Conservation (phyloP, 2,797 vertebrate species). For the Centroberyx gerrardi region DNA sequence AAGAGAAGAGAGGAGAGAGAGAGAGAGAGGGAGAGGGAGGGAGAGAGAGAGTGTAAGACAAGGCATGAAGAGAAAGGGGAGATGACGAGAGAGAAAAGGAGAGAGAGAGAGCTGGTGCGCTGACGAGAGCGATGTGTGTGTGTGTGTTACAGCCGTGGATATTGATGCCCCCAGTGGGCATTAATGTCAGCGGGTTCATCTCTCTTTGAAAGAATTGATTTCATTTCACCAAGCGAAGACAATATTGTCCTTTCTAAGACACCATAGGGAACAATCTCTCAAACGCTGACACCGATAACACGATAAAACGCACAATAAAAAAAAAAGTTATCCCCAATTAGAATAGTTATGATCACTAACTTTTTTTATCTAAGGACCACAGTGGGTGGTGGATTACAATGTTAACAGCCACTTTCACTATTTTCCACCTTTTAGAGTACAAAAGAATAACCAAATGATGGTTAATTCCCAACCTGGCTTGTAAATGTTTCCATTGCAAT, state of each 20-base stretch:
- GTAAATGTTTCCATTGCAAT: constrained; percentile 10
- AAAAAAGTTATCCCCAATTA: constrained; percentile 27
- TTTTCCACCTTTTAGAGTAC: too few relatives aligned
- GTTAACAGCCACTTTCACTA: not conserved
- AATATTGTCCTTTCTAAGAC: constrained; percentile 28
- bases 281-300: constrained; percentile 28
- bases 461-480: not conserved
- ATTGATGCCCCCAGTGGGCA: constrained; percentile 55
- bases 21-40: constrained; percentile 18
- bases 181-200: constrained; percentile 54
- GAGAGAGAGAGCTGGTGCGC: not conserved
- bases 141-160: constrained; percentile 51
- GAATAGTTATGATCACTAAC: not conserved
- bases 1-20: constrained; percentile 53
- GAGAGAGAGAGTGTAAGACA: constrained; percentile 28
- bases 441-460: too few relatives aligned
- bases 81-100: constrained; percentile 26
- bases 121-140: constrained; percentile 37
- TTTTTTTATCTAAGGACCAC: not conserved
- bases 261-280: constrained; percentile 23
- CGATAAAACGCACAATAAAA: constrained; percentile 24
- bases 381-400: not conserved
- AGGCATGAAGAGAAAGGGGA: constrained; percentile 21
- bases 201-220: constrained; percentile 64
- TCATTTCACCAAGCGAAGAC: constrained; percentile 51